These are phyloP conservation scores for Laticauda colubrina DNA, from an alignment of 2,113 vertebrate genomes.

Conservation along the genomic window DNA sequence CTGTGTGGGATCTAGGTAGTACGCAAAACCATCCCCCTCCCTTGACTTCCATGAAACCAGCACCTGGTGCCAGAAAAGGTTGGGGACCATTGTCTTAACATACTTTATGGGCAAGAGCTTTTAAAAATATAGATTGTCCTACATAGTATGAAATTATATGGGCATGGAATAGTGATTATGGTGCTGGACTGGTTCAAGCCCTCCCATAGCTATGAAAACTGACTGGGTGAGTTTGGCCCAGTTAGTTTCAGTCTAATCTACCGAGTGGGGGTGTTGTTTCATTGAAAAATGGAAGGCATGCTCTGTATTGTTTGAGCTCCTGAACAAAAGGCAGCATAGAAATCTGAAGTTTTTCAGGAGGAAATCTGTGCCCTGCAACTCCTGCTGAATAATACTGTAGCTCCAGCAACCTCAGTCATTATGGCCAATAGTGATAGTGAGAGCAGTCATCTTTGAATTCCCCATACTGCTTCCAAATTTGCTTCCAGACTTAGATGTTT, in stretches of 20 bases:
- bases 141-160: neutral
- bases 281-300: neutral
- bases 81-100: neutral
- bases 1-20: neutral
- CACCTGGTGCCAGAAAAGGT: no score
- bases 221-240: neutral
- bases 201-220: neutral
- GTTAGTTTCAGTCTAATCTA: neutral
- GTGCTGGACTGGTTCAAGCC: neutral
- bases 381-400: neutral
- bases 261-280: neutral
- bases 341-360: neutral
- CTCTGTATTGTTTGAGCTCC: neutral
- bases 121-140: neutral
- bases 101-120: neutral
- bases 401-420: neutral
- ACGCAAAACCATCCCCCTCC: neutral
- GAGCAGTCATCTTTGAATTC: neutral
- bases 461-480: neutral
- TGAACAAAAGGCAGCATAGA: neutral
- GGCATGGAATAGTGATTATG: neutral
- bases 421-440: neutral
- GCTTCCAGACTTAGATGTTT: neutral
- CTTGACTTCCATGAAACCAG: no score
- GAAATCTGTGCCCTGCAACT: neutral